Base-by-base conservation (phyloP, 30 jellyfish, hydroid and myxozoan genomes). In the Hydra vulgaris region DNA sequence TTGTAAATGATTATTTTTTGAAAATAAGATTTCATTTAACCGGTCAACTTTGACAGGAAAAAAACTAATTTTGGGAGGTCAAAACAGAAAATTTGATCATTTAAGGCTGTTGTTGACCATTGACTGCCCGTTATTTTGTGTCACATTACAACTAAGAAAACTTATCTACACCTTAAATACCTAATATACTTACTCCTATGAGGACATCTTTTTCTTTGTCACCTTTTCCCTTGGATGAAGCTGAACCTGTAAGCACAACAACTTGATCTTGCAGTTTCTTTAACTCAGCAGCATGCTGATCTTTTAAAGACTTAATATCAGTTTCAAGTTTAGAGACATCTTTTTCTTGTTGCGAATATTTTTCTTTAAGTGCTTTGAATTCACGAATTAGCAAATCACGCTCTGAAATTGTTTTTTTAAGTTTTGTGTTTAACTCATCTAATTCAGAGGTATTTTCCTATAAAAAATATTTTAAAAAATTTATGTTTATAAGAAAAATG, bases 131-230 rank as follows among this genome's bases (percentile, higher is more conserved):
- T n/a, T n/a, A n/a, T n/a, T n/a, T n/a, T n/a, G n/a, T n/a, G n/a
- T n/a, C n/a, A n/a, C n/a, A n/a, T n/a, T n/a, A n/a, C n/a, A n/a
- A n/a, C n/a, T n/a, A n/a, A n/a, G n/a, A n/a, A n/a, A n/a, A n/a
- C n/a, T n/a, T n/a, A n/a, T n/a, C n/a, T n/a, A n/a, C n/a, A n/a
- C n/a, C n/a, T n/a, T n/a, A n/a, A 40, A 40, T 3, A 40, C 5
- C 61, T 3, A 40, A 40, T 40, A 5, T 40, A 12, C 97, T 77
- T 86, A 89, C 97, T 0, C 93, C 95, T 23, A 89, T 89, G 1
- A 89, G 86, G 16, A 79, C 84, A 74, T 89, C 97, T 61, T 89
- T 89, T 54, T 89, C 94, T 69, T 85, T 85, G 81, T 82, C 95
- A 23, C 95, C 79, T 69, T 85, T 85, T 23, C 94, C 94, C 26